These are phyloP conservation scores for Leuctra nigra DNA, from an alignment of 2,888 invertebrate genomes.

Conservation along the genomic window DNA sequence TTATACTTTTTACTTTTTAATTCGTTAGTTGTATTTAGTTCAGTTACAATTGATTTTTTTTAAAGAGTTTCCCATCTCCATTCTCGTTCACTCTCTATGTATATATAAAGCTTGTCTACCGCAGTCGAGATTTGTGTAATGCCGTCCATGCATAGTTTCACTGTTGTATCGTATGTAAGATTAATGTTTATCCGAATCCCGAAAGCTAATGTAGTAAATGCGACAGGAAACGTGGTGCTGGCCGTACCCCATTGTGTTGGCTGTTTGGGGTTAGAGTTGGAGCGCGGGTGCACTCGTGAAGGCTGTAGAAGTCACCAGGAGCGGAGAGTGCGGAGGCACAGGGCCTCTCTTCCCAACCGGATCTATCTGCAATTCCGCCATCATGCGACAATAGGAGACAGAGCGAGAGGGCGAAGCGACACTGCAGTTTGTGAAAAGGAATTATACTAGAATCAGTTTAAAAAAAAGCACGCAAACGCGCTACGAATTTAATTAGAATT, in stretches of 20 bases:
- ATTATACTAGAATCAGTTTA: too few species aligned
- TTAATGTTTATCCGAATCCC: slow-evolving; percentile 11
- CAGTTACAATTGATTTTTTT: too few species aligned
- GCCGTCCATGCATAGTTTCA: not conserved
- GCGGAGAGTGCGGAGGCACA: too few species aligned
- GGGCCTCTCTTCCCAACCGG: not conserved
- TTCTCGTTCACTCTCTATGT: too few species aligned
- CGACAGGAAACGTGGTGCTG: slow-evolving; percentile 9
- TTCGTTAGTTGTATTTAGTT: too few species aligned
- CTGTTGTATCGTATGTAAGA: slow-evolving; percentile 5
- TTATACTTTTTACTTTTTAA: too few species aligned
- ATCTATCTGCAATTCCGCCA: slow-evolving; percentile 8
- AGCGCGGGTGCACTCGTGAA: not conserved
- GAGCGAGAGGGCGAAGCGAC: not conserved
- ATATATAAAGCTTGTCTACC: too few species aligned
- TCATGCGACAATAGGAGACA: not conserved
- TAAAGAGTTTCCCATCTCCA: too few species aligned
- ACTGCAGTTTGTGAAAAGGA: too few species aligned
- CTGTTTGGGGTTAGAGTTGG: not conserved
- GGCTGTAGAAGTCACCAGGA: not conserved
- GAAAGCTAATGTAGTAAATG: slow-evolving; percentile 18
- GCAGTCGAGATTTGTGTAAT: too few species aligned
- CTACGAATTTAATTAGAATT: too few species aligned
- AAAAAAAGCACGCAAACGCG: too few species aligned
- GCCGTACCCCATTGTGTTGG: slow-evolving; percentile 3